phyloP scores from a whole-genome alignment of 2,888 invertebrate species.

The Thera britannica region DNA sequence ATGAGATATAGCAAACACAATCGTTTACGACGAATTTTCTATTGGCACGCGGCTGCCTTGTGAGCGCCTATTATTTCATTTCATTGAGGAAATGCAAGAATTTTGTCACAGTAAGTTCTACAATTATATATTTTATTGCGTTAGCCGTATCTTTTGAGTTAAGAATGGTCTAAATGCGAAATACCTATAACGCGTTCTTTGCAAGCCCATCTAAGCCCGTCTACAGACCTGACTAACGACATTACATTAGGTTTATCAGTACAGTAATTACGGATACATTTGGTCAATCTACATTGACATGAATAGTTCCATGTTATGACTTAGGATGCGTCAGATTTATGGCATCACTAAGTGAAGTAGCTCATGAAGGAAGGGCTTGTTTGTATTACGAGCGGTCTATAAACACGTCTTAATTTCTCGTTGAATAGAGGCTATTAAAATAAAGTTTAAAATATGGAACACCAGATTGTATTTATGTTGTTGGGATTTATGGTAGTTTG shows the following conservation, averaged over 20 bases:
- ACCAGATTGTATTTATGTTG: constrained; percentile 80
- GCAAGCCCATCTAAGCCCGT: neutral
- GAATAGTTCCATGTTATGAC: constrained; percentile 56
- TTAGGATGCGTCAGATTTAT: constrained; percentile 71
- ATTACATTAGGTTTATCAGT: neutral
- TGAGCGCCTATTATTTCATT: neutral
- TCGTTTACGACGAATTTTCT: constrained; percentile 22
- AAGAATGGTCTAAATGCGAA: too few species aligned
- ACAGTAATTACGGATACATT: constrained; percentile 16
- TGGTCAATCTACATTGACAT: constrained; percentile 35
- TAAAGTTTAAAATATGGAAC: constrained; percentile 82
- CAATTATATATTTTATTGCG: neutral
- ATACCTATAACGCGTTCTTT: neutral
- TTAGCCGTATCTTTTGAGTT: too few species aligned
- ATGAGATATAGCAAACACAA: constrained; percentile 30
- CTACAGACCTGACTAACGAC: neutral
- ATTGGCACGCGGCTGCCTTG: constrained; percentile 17
- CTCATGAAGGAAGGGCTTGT: constrained; percentile 76
- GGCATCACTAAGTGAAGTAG: constrained; percentile 60
- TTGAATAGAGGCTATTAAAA: constrained; percentile 83
- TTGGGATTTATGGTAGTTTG: constrained; percentile 73
- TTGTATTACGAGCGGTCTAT: constrained; percentile 77
- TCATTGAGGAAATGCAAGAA: constrained; percentile 2
- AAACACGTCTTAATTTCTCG: constrained; percentile 83
- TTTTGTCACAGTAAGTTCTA: neutral